Evolutionary conservation across 2,888 invertebrate species (phyloP), one percentile per base, ranked within the genome.

Genomic region (Gandaritis pyraliata): DNA sequence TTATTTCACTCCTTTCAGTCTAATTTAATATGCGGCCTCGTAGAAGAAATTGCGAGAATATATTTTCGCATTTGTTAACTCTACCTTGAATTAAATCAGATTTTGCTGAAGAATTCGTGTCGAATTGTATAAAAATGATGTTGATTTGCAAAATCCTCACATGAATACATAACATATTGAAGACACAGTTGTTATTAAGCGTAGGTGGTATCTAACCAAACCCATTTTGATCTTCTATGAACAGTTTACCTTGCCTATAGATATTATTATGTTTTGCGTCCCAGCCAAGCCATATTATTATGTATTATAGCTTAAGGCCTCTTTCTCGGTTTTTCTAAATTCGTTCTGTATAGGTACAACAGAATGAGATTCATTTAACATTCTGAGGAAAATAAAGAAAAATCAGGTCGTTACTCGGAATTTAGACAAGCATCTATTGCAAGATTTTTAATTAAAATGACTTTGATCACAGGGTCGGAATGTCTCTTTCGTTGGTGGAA

Each of bases 401-500:
- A 84, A 83, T 78, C 43, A 76, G 73, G 76, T 73, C 80, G 75
- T 81, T 79, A 75, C 85, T 85, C 81, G 85, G 87, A 86, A 88
- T 88, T 90, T 86, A 86, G 88, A 88, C 84, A 86, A 85, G 77
- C 82, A 73, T 83, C 85, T 84, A 85, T 87, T 83, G 85, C 85
- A 83, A 86, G 85, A 81, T 87, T 90, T 89, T 88, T 89, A 90
- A 90, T 90, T 90, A 90, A 90, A 88, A 82, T 83, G 78, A 80
- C 88, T 89, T 89, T 88, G 90, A 89, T 88, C 88, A 84, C 80
- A 80, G 80, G 72, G 78, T 80, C 74, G 86, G 87, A 88, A 88
- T 87, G 85, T 88, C 87, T 83, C 84, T 81, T 76, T 82, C 80
- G 80, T 33, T 33, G 33, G 33, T 82, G 74, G 85, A 86, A 83